These are phyloP conservation scores for Eutolmus rufibarbis DNA, from an alignment of 2,888 invertebrate genomes.

Conservation along the genomic window DNA sequence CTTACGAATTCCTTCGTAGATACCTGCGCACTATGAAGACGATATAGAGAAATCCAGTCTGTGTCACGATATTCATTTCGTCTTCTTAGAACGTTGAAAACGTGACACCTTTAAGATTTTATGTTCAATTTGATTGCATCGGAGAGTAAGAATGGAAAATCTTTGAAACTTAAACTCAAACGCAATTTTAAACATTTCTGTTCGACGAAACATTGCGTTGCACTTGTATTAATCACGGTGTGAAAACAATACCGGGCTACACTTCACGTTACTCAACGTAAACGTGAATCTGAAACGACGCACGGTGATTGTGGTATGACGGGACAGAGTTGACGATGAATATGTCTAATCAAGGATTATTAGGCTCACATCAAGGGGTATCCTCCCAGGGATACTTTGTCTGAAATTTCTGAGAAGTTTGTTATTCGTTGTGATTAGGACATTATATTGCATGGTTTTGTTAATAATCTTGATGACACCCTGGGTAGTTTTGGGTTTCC, in stretches of 20 bases:
- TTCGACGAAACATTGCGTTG: background rate
- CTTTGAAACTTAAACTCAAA: background rate
- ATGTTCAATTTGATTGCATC: background rate
- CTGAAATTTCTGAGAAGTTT: background rate
- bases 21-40: background rate
- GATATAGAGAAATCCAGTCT: background rate
- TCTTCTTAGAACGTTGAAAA: background rate
- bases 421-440: background rate
- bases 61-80: background rate
- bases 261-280: background rate
- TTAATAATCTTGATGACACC: background rate
- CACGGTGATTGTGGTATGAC: background rate
- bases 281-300: background rate
- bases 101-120: background rate
- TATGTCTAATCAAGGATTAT: background rate
- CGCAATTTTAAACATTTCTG: background rate
- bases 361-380: background rate
- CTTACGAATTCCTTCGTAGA: background rate
- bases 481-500: background rate
- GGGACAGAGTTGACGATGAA: background rate
- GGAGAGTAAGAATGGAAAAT: background rate
- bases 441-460: background rate
- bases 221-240: background rate
- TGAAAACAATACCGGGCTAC: background rate
- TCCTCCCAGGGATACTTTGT: background rate